Conservation (phyloP, 2,113 vertebrate genomes). For the Heloderma charlesbogerti region DNA sequence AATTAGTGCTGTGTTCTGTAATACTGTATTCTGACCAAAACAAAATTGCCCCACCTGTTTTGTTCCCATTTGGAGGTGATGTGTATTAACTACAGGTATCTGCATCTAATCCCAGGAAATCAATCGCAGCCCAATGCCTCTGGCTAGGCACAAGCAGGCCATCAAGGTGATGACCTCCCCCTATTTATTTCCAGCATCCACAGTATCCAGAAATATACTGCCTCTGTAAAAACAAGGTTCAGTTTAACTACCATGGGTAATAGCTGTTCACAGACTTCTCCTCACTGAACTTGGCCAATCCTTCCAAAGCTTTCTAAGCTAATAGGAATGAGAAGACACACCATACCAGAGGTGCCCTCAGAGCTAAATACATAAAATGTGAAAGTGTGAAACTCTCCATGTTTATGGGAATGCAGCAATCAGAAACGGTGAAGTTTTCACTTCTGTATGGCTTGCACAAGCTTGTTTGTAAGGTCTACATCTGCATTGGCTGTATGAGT, state of each 20-base stretch:
- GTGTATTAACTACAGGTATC: neutral
- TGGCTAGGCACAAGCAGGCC: neutral
- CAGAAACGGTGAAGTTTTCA: conserved; percentile 70
- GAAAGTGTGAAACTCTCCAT: neutral
- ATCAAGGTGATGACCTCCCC: neutral
- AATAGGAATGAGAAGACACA: too few relatives aligned
- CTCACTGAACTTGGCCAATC: too few relatives aligned
- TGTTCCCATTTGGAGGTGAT: neutral
- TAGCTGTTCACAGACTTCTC: too few relatives aligned
- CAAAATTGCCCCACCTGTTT: neutral
- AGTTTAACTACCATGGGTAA: too few relatives aligned
- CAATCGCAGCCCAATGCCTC: neutral
- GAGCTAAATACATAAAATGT: neutral
- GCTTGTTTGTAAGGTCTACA: neutral
- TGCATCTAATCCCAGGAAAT: neutral
- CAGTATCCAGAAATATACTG: neutral
- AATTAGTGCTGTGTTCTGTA: neutral
- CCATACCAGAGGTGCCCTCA: neutral
- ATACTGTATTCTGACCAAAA: neutral
- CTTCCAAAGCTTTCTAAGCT: neutral
- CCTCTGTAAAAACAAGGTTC: too few relatives aligned
- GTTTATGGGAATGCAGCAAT: neutral
- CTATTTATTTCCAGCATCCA: neutral
- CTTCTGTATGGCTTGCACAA: neutral
- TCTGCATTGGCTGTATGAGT: conserved; percentile 70